These are phyloP conservation scores for Aricia artaxerxes DNA, from an alignment of 2,888 invertebrate genomes.

Conservation along the genomic window DNA sequence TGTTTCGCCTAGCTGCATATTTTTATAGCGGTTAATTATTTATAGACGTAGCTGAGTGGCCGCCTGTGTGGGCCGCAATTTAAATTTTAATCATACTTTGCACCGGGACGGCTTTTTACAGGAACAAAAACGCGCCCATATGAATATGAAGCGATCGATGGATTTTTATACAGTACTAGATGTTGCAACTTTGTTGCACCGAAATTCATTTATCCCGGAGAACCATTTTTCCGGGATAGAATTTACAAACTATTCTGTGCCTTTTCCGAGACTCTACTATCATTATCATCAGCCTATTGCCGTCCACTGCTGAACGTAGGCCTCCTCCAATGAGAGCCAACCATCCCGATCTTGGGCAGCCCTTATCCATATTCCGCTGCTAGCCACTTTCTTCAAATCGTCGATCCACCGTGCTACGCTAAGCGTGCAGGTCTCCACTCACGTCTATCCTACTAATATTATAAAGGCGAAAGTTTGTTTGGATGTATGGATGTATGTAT, in stretches of 20 bases:
- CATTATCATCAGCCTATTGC: too few relatives aligned
- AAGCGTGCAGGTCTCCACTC: too few relatives aligned
- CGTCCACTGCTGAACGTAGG: too few relatives aligned
- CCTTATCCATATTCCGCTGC: too few relatives aligned
- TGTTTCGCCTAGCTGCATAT: slow-evolving; percentile 41
- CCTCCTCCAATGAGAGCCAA: too few relatives aligned
- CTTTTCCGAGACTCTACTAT: not conserved
- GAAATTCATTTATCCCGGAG: not conserved
- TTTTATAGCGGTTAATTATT: slow-evolving; percentile 49
- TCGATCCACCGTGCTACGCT: too few relatives aligned
- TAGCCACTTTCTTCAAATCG: too few relatives aligned
- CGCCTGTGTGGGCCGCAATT: slow-evolving; percentile 59
- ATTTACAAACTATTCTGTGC: not conserved
- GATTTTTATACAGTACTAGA: not conserved
- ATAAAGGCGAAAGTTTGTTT: too few relatives aligned
- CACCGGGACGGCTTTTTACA: slow-evolving; percentile 46
- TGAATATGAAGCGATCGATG: slow-evolving; percentile 24
- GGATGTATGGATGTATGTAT: too few relatives aligned
- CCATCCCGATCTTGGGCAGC: too few relatives aligned
- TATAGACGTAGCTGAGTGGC: slow-evolving; percentile 50
- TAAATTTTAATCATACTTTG: slow-evolving; percentile 62
- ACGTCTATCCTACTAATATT: too few relatives aligned
- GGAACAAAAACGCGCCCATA: slow-evolving; percentile 18
- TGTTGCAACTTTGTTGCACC: not conserved
- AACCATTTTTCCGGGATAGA: not conserved